Conservation (phyloP, 2,888 invertebrate genomes). For the Athalia cordata region DNA sequence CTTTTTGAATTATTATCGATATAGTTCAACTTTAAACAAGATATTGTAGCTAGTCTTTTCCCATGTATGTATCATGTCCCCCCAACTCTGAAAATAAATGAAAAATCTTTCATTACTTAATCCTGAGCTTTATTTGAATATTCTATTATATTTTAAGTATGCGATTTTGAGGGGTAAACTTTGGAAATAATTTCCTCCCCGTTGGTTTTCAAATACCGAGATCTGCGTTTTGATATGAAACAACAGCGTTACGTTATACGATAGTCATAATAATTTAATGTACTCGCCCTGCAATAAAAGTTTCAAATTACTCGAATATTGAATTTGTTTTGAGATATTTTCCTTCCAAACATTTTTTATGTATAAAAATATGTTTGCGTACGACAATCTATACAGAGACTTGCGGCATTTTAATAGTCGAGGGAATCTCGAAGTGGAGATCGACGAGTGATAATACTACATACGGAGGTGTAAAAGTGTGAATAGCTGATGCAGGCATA, state of each 20-base stretch:
- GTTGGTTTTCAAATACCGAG: neutral
- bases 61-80: slow-evolving; percentile 42
- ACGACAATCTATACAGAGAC: neutral
- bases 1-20: slow-evolving; percentile 12
- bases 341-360: neutral
- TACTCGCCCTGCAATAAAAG: neutral
- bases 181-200: neutral
- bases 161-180: too few relatives aligned
- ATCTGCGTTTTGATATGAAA: neutral
- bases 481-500: neutral
- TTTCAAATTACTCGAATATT: neutral
- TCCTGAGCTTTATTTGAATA: neutral
- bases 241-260: neutral
- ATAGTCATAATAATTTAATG: neutral
- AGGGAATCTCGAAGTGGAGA: slow-evolving; percentile 5
- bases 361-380: slow-evolving; percentile 6
- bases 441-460: slow-evolving; percentile 28
- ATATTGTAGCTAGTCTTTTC: slow-evolving; percentile 27
- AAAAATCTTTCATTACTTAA: slow-evolving; percentile 37
- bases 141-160: neutral
- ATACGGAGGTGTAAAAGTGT: slow-evolving; percentile 38
- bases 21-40: neutral
- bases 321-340: slow-evolving; percentile 10
- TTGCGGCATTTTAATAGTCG: slow-evolving; percentile 6
- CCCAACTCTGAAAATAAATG: slow-evolving; percentile 39